These are phyloP conservation scores for Aphaenogaster floridana DNA, from an alignment of 1,140 invertebrate species.

Conservation along the genomic window DNA sequence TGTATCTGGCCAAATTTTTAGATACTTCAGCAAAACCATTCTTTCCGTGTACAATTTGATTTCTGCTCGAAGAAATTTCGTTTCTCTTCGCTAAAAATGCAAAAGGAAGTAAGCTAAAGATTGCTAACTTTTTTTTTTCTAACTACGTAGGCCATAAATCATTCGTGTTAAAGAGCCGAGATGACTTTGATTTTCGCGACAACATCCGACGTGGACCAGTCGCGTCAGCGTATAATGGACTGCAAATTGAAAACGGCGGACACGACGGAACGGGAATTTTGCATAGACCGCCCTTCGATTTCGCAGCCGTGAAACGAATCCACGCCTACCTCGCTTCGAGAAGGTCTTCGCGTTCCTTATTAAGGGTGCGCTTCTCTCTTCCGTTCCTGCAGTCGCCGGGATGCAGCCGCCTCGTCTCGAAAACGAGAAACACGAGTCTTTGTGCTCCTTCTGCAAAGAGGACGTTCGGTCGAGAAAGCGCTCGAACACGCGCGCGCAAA, in stretches of 20 bases:
- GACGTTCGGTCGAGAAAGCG: not conserved
- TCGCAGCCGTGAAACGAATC: slow-evolving; percentile 72
- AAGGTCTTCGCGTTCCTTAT: slow-evolving; percentile 71
- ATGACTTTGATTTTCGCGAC: slow-evolving; percentile 56
- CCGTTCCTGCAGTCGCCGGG: slow-evolving; percentile 27
- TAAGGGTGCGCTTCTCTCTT: slow-evolving; percentile 54
- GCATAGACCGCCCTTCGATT: slow-evolving; percentile 55
- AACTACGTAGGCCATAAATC: slow-evolving; percentile 13
- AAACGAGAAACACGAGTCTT: slow-evolving; percentile 61
- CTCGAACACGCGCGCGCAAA: slow-evolving; percentile 29
- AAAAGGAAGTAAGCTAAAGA: not conserved
- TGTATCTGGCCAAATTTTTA: too few relatives aligned
- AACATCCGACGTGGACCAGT: slow-evolving; percentile 15
- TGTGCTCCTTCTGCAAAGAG: slow-evolving; percentile 1
- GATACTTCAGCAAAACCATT: too few relatives aligned
- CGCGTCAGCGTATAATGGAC: slow-evolving; percentile 46
- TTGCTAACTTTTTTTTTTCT: not conserved
- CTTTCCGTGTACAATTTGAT: too few relatives aligned
- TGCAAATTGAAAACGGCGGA: slow-evolving; percentile 58
- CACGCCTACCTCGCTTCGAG: slow-evolving; percentile 67
- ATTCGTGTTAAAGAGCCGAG: slow-evolving; percentile 11
- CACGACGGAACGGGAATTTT: slow-evolving; percentile 40
- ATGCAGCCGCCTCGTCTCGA: slow-evolving; percentile 15
- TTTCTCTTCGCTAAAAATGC: not conserved
- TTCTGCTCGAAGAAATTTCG: too few relatives aligned